These are phyloP conservation scores for Eledone cirrhosa DNA, from an alignment of 2,888 invertebrate species.

Conservation along the genomic window DNA sequence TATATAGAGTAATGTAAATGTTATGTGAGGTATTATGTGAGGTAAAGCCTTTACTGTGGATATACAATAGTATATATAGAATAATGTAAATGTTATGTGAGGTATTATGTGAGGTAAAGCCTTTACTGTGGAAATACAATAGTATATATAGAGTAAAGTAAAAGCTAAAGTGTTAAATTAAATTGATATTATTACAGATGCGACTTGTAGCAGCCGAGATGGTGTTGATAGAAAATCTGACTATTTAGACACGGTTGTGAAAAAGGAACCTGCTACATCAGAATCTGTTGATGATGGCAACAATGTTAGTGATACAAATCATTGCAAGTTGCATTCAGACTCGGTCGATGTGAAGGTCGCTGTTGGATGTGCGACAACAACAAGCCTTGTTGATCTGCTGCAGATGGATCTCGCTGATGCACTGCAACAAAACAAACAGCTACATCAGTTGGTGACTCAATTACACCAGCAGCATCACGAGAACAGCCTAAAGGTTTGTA, in stretches of 20 bases:
- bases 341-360: background rate
- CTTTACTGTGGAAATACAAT: too few species aligned
- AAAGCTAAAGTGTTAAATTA: too few species aligned
- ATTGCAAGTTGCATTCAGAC: background rate
- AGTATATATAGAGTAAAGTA: too few species aligned
- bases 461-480: slow-evolving; percentile 93
- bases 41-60: too few species aligned
- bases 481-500: slow-evolving; percentile 80
- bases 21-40: too few species aligned
- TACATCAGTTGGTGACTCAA: slow-evolving; percentile 90
- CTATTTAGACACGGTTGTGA: slow-evolving; percentile 39
- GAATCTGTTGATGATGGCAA: slow-evolving; percentile 8
- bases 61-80: too few species aligned
- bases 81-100: too few species aligned
- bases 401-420: slow-evolving; percentile 86
- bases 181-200: background rate
- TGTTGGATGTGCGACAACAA: slow-evolving; percentile 36
- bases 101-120: too few species aligned
- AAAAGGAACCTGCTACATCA: slow-evolving; percentile 18
- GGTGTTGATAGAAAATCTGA: slow-evolving; percentile 43
- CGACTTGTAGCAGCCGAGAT: slow-evolving; percentile 36
- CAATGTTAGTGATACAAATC: background rate
- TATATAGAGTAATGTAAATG: too few species aligned
- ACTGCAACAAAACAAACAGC: slow-evolving; percentile 87
- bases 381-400: slow-evolving; percentile 72